phyloP scores from a whole-genome alignment of 2,888 invertebrate genomes.

The Watsonalla cultraria region DNA sequence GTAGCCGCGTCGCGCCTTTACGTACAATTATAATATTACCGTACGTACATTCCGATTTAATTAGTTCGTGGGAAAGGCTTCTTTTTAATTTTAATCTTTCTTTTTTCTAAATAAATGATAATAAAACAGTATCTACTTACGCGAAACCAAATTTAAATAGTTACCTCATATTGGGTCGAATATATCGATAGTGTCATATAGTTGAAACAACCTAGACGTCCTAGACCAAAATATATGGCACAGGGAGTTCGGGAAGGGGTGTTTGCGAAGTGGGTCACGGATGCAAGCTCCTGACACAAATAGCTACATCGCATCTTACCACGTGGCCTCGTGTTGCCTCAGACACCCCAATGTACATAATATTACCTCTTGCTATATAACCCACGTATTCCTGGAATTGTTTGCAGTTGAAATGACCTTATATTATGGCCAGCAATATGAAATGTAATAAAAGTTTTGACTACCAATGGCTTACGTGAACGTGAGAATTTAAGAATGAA shows the following conservation, averaged over 20 bases:
- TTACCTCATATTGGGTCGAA: neutral
- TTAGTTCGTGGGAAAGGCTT: too few species aligned
- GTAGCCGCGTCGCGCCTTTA: neutral
- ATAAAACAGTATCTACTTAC: too few species aligned
- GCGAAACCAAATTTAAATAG: neutral
- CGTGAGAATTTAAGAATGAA: too few species aligned
- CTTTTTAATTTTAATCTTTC: too few species aligned
- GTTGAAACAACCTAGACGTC: slow-evolving; percentile 62
- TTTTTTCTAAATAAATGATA: too few species aligned
- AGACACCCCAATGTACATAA: slow-evolving; percentile 31
- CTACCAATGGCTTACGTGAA: neutral
- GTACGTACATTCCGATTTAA: neutral
- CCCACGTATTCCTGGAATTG: neutral
- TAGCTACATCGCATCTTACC: slow-evolving; percentile 64
- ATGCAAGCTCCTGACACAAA: slow-evolving; percentile 75
- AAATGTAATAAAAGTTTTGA: neutral
- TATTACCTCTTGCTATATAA: slow-evolving; percentile 8
- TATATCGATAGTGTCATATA: slow-evolving; percentile 31
- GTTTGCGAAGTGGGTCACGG: slow-evolving; percentile 70
- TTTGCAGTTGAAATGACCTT: neutral
- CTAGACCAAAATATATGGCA: slow-evolving; percentile 70
- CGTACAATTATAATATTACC: neutral
- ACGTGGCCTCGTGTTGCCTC: slow-evolving; percentile 55
- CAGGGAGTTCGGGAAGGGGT: slow-evolving; percentile 54
- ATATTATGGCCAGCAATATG: neutral